Evolutionary conservation across 2,888 invertebrate species (phyloP), one percentile per base, ranked within the genome.

Genomic region (Scaeva pyrastri): DNA sequence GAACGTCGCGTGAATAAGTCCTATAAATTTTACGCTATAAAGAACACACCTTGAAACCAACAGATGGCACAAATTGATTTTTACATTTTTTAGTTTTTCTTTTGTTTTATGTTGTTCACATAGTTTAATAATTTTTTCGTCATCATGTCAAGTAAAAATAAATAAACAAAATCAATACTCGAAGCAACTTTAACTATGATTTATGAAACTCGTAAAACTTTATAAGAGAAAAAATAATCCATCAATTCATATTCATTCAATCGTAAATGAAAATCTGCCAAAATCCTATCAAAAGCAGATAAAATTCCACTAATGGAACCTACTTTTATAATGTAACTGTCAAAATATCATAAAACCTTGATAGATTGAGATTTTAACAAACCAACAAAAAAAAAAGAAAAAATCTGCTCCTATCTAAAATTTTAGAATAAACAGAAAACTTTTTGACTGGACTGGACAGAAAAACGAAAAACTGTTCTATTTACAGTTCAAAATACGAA

Each of bases 401-500:
- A 6, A 21, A 39, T 39, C 21, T 55, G n/a, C 14, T 55, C 55
- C 14, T 50, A 12, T 36, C 31, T 52, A 11, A 16, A 6, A 21
- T 19, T 60, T 11, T 50, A 23, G 23, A 70, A 14, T 23, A 52
- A 23, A 52, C 26, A 70, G 14, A 58, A 58, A 58, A 58, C 36
- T 72, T 39, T 16, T n/a, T n/a, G n/a, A n/a, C n/a, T n/a, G n/a
- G n/a, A n/a, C n/a, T 60, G 14, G 4, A 31, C 14, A 12, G 2
- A 19, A 21, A 19, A 14, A 43, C 7, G 50, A 43, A 45, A 7
- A 50, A 23, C 5, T 16, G 41, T 43, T 26, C 16, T 31, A 23
- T 36, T 60, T 64, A 19, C 31, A 7, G 80, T 80, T 80, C 43
- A 60, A 80, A 68, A 70, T 56, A 60, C 77, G 45, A 55, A 21